Base-by-base conservation (phyloP, 1,140 invertebrate species). In the Argopecten irradians region DNA sequence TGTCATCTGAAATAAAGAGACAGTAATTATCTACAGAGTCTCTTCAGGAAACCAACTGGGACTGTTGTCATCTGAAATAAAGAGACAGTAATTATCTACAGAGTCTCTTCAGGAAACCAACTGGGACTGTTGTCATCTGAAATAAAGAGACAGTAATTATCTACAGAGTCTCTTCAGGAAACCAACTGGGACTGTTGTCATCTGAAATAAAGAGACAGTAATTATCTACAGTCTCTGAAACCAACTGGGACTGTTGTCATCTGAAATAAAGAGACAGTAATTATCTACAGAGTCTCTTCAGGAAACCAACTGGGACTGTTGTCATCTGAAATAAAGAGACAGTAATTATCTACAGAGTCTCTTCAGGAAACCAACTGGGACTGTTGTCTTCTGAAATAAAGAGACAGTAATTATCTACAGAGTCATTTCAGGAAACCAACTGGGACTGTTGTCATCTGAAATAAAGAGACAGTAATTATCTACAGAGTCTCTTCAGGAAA, bases 341-440 rank as follows among this genome's bases (percentile, higher is more conserved):
- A n/a, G n/a, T n/a, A n/a, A 55, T 28, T 84, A 84, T 0, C 36
- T 39, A 41, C 32, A 93, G 85, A 8, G 94, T 89, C 82, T 93
- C 93, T 87, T 89, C 46, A 33, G 94, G 94, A 88, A 94, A 94
- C 5, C 94, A 93, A 92, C 92, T 91, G n/a, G n/a, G n/a, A n/a
- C 2, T 34, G 83, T 46, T 46, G 84, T 46, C 43, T 19, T 16
- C 43, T 46, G 19, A 11, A 8, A 46, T 22, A 46, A 11, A 46
- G 1, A 91, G 92, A 16, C 89, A 90, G 71, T 94, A 92, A 89
- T 94, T 93, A 88, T 93, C 94, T 94, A 85, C 82, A 84, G n/a
- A 13, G 34, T 34, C 19, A 35, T 34, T 13, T 13, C 13, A 14
- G 13, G n/a, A 55, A 55, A 55, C 13, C 13, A 14, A 55, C 13